These are phyloP conservation scores for Chymomyza amoena DNA, from an alignment of 2,888 invertebrate genomes.

Conservation along the genomic window DNA sequence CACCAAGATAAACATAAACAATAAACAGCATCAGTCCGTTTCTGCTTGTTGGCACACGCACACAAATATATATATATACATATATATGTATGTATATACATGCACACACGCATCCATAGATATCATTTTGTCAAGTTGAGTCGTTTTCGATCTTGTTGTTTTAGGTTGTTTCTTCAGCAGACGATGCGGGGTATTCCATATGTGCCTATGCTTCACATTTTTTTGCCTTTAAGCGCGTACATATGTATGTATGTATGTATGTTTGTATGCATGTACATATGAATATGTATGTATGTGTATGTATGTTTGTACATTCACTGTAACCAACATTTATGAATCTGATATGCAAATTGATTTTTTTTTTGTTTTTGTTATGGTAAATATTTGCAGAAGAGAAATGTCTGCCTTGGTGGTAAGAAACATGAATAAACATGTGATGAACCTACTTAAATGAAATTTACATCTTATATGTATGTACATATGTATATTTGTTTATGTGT, in stretches of 20 bases:
- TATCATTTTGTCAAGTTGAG: neutral
- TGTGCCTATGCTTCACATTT: neutral
- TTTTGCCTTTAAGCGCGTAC: too few relatives aligned
- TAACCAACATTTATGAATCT: neutral
- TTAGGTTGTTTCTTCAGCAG: constrained; percentile 34
- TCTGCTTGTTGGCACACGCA: neutral
- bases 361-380: constrained; percentile 32
- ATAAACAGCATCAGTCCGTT: neutral
- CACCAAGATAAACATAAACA: neutral
- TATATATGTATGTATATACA: too few relatives aligned
- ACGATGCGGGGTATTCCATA: neutral
- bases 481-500: too few relatives aligned
- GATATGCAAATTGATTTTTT: neutral
- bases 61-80: neutral
- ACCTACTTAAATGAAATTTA: neutral
- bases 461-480: neutral
- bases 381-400: constrained; percentile 51
- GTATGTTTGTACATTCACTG: constrained; percentile 6
- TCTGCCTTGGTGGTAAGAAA: neutral
- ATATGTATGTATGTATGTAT: too few relatives aligned
- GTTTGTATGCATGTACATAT: too few relatives aligned
- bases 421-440: neutral
- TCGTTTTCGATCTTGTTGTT: constrained; percentile 16
- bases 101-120: neutral
- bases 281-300: too few relatives aligned